Evolutionary conservation across 2,797 vertebrate genomes (phyloP).

Genomic region (Lates japonicus): DNA sequence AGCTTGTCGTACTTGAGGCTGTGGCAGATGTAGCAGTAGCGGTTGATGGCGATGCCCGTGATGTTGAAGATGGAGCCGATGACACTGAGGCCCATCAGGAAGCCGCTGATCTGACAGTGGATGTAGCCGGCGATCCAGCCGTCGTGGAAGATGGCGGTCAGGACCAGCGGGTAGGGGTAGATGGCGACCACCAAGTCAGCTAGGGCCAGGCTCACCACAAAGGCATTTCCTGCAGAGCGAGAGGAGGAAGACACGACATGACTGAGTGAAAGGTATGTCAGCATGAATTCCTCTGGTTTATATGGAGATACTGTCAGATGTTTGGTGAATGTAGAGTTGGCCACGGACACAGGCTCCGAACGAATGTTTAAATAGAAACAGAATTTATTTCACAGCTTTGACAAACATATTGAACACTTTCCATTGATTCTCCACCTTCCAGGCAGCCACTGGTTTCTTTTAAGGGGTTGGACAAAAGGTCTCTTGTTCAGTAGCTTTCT

Average conservation of each 20-base stretch:
- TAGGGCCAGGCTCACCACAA: constrained; percentile 90
- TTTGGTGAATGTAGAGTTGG: no score
- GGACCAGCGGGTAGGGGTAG: constrained; percentile 89
- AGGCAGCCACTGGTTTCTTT: not conserved
- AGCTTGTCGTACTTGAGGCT: constrained; percentile 88
- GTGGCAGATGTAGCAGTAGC: constrained; percentile 92
- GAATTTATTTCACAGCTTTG: not conserved
- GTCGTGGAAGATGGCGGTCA: constrained; percentile 88
- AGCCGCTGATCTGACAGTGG: constrained; percentile 91
- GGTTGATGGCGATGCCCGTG: constrained; percentile 90
- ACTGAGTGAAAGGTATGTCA: not conserved
- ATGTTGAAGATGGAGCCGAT: constrained; percentile 93
- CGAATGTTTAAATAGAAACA: no score
- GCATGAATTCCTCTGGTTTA: not conserved
- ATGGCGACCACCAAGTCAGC: constrained; percentile 89
- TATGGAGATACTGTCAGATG: no score
- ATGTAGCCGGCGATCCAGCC: constrained; percentile 89
- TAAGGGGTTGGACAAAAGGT: not conserved
- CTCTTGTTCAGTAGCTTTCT: not conserved
- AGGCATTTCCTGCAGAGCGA: constrained; percentile 86
- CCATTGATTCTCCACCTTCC: no score
- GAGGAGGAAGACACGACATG: not conserved
- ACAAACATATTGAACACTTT: not conserved
- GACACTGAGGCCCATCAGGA: constrained; percentile 91
- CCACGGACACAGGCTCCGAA: no score